A percentile compares a stretch with the other conserved stretches of the same genome.
Evolutionary conservation across 2,888 invertebrate species (phyloP).

Genomic region (Polietes domitor): DNA sequence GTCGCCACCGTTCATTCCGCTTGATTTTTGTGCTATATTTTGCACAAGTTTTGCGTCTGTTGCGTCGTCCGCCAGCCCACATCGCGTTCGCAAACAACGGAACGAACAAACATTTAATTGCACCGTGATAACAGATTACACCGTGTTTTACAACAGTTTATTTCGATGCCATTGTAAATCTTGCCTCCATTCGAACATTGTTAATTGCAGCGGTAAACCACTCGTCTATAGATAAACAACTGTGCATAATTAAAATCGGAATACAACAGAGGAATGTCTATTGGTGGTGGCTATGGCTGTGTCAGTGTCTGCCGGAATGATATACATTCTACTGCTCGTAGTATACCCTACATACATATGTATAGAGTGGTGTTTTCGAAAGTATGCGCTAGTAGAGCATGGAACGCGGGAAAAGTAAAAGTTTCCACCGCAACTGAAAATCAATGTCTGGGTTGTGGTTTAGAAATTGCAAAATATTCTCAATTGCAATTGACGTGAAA

Average conservation of each 20-base stretch:
- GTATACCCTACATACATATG: too few species aligned
- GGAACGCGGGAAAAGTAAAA: background rate
- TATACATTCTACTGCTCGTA: too few species aligned
- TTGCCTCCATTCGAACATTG: background rate
- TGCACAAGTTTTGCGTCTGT: too few species aligned
- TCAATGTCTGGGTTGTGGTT: background rate
- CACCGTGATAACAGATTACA: conserved; percentile 9
- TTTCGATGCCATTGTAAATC: background rate
- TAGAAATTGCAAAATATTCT: background rate
- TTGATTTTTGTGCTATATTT: background rate
- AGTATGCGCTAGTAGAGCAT: background rate
- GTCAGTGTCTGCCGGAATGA: too few species aligned
- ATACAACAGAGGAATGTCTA: background rate
- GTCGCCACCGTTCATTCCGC: background rate
- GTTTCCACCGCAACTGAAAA: background rate
- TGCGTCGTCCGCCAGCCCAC: background rate
- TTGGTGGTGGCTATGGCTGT: too few species aligned
- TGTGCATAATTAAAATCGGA: background rate
- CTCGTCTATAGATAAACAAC: conserved; percentile 3
- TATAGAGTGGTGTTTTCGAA: too few species aligned
- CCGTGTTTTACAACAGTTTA: conserved; percentile 3
- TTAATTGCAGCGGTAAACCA: conserved; percentile 20
- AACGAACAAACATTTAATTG: background rate
- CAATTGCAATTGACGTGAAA: background rate
- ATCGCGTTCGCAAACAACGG: background rate